Conservation (phyloP, 2,888 invertebrate genomes). For the Hydrotaea diabolus region DNA sequence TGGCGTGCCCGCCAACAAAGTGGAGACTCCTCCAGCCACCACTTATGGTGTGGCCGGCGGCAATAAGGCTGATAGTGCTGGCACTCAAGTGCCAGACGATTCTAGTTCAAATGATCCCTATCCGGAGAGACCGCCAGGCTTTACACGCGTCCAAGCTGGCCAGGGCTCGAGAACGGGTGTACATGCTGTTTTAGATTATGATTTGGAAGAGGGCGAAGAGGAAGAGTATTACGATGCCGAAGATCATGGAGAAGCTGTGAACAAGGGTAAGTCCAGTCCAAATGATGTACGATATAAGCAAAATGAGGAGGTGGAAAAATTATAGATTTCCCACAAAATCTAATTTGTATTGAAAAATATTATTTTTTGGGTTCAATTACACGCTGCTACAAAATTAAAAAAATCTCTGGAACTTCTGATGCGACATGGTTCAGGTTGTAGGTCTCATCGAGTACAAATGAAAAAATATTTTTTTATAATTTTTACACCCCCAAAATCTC, state of each 20-base stretch:
- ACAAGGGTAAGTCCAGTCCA: constrained; percentile 72
- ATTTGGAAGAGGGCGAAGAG: constrained; percentile 79
- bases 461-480: no score
- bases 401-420: no score
- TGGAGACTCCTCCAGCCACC: constrained; percentile 71
- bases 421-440: no score
- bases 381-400: no score
- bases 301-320: no score
- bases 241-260: constrained; percentile 71
- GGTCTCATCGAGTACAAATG: no score
- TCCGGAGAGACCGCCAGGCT: constrained; percentile 84
- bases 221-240: constrained; percentile 79
- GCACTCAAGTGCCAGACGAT: constrained; percentile 49
- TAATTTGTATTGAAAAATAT: no score
- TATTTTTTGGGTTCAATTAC: no score
- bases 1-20: constrained; percentile 37
- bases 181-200: constrained; percentile 80
- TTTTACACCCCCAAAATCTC: no score
- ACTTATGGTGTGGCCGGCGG: constrained; percentile 69
- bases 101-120: constrained; percentile 74
- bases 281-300: neutral
- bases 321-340: no score
- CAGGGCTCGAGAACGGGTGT: constrained; percentile 82
- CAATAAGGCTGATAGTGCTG: constrained; percentile 66
- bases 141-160: constrained; percentile 84